Base-by-base conservation (phyloP, 1,140 invertebrate species). In the Scaptomyza hsui region DNA sequence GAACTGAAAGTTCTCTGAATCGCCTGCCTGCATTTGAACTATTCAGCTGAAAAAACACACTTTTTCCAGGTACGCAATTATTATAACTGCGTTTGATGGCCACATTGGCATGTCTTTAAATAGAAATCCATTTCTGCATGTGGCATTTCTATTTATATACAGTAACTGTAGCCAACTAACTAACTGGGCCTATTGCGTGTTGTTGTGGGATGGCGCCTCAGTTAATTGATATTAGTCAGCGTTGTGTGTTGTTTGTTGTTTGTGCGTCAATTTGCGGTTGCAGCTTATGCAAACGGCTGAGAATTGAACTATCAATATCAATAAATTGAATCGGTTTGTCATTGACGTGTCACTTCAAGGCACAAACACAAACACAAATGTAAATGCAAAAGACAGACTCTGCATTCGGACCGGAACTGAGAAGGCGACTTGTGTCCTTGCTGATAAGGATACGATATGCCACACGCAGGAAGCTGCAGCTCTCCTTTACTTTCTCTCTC, bases 261-360 rank as follows among this genome's bases (percentile, higher is more conserved):
- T 16, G 48, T 72, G 41, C 63, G 56, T 72, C 70, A 68, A 49
- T 60, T 72, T 42, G 47, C 47, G 45, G 32, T n/a, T n/a, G 32
- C n/a, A 37, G 35, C 41, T 12, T 49, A 29, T 21, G 37, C 9
- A 35, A 48, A 57, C 45, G 4, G 12, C 37, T n/a, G 3, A 51
- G 42, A 59, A 52, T 49, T 48, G 18, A 70, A 26, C 62, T 64
- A 76, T 37, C 12, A 37, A 37, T 24, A 41, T 85, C 81, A 80
- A 86, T 80, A 77, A 80, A 81, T 85, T 80, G 59, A 86, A 81
- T 81, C 64, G 63, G 24, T 61, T 56, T 63, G 44, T 52, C 35
- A 59, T 35, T 63, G 32, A 16, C 10, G 26, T 37, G 4, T 37
- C 32, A 37, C 12, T 29, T 9, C 1, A 13, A n/a, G 24, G 21